Conservation (phyloP, 2,113 vertebrate species). For the Platysternon megacephalum region DNA sequence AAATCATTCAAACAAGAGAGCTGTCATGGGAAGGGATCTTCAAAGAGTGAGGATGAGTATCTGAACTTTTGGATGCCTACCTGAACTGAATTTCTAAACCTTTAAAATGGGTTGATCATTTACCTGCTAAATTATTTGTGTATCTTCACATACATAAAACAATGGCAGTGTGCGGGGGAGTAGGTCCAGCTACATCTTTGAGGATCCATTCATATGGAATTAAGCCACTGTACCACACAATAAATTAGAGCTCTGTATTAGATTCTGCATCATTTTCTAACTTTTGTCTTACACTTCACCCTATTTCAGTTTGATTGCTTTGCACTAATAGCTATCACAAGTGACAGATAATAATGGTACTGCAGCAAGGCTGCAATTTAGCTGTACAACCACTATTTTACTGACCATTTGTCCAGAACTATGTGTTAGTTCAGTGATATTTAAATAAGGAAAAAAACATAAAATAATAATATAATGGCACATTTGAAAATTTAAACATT, state of each 20-base stretch:
- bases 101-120: background rate
- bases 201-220: background rate
- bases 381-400: background rate
- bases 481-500: background rate
- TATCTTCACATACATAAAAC: background rate
- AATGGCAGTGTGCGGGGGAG: background rate
- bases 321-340: background rate
- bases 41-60: background rate
- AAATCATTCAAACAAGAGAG: background rate
- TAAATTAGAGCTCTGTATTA: background rate
- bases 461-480: background rate
- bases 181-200: background rate
- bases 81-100: constrained; percentile 1
- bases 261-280: background rate
- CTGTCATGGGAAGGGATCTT: background rate
- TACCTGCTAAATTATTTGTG: background rate
- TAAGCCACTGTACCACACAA: background rate
- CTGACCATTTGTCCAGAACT: background rate
- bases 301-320: background rate
- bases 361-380: background rate
- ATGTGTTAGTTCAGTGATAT: background rate
- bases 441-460: background rate
- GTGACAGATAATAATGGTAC: background rate
- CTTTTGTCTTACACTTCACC: background rate
- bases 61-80: background rate